phyloP scores from a whole-genome alignment of 2,888 invertebrate species.

The Euclidia mi region DNA sequence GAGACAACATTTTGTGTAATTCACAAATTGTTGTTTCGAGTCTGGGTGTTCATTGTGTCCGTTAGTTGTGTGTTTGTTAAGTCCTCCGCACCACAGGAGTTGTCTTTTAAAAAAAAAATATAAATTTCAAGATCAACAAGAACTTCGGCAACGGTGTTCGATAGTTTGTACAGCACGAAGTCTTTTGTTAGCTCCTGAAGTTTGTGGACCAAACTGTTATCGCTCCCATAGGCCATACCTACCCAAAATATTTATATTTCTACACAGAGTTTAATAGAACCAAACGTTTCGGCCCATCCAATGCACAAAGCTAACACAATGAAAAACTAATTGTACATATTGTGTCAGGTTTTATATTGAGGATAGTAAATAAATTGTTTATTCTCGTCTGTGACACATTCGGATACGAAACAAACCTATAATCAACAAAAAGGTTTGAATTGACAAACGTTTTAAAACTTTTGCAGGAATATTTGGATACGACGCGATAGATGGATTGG shows the following conservation, averaged over 20 bases:
- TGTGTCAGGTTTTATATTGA: neutral
- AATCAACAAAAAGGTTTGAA: neutral
- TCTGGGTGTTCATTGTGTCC: no score
- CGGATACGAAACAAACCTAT: neutral
- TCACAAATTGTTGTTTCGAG: no score
- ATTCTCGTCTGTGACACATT: slow-evolving; percentile 1
- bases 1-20: no score
- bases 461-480: neutral
- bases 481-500: neutral
- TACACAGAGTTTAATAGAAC: slow-evolving; percentile 12
- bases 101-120: no score
- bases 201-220: slow-evolving; percentile 19
- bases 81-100: no score
- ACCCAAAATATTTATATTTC: slow-evolving; percentile 13
- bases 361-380: slow-evolving; percentile 10
- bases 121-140: no score
- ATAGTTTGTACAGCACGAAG: no score
- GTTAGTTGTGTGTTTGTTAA: no score
- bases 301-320: slow-evolving; percentile 10
- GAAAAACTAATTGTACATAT: slow-evolving; percentile 7
- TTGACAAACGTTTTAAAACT: neutral
- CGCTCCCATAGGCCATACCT: neutral
- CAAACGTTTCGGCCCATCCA: slow-evolving; percentile 9
- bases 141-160: no score
- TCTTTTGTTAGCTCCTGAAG: neutral